Base-by-base conservation (phyloP, 2,797 vertebrate species). In the Coluber constrictor region DNA sequence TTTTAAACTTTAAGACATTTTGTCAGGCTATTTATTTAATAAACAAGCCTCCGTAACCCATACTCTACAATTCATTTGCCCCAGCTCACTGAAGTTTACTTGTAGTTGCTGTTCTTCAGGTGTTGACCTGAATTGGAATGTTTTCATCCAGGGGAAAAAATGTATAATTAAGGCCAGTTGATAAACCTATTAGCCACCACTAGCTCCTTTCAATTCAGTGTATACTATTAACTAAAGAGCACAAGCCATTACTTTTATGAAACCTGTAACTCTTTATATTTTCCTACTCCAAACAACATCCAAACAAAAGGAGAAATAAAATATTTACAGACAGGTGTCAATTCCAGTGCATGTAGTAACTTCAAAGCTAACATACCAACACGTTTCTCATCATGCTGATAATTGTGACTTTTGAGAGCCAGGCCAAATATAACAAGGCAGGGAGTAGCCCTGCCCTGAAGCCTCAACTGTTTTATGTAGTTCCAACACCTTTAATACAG, bases 381-480 rank as follows among this genome's bases (percentile, higher is more conserved):
- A 93, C 61, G 61, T 86, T 86, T 91, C 92, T 93, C 90, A 89
- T 89, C 93, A 57, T 1, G 59, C 90, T 89, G 66, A 89, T 93
- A 91, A 89, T 93, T 74, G 8, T 18, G 7, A 43, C 86, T 74
- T 74, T 15, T 47, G 27, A 93, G 94, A 94, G 89, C 92, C 0
- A 4, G 9, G 92, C 94, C 92, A 90, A 91, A 88, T 59, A 56
- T 56, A 93, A 92, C 93, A 89, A 88, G 37, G 89, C 96, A 90
- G 16, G 74, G 86, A 79, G 20, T 74, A 86, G 59, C 70, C 87
- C 92, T 88, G 94, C 95, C 95, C 95, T 1, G 0, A 43, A 93
- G 95, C 95, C 59, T 94, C 86, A 87, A 89, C 92, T 0, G 2
- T 96, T 97, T 97, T 93, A 97, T 97, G 97, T 95, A 96, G 96